Conservation (phyloP, 2,888 invertebrate genomes). For the Drosophila meridionalis region DNA sequence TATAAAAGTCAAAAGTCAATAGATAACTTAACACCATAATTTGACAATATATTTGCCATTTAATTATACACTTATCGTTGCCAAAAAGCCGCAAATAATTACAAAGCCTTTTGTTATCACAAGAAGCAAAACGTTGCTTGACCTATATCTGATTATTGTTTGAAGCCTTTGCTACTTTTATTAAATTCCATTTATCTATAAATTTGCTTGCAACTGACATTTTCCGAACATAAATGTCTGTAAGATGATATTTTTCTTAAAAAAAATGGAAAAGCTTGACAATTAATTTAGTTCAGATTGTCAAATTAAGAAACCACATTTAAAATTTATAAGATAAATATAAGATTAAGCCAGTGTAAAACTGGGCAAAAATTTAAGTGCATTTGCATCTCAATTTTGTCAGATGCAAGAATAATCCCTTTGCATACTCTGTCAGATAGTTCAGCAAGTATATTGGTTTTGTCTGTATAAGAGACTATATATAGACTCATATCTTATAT, state of each 20-base stretch:
- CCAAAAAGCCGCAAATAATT: neutral
- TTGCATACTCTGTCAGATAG: neutral
- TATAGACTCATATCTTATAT: neutral
- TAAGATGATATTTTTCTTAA: neutral
- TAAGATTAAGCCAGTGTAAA: neutral
- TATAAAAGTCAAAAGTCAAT: constrained; percentile 38
- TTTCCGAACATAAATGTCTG: neutral
- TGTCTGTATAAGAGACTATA: neutral
- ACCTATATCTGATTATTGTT: neutral
- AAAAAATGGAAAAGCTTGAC: neutral
- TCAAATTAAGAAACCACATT: neutral
- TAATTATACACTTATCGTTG: constrained; percentile 7
- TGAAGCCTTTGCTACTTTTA: neutral
- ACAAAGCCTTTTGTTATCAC: neutral
- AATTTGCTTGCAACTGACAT: neutral
- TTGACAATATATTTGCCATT: constrained; percentile 19
- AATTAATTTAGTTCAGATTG: neutral
- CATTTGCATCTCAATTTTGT: neutral
- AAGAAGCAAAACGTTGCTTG: neutral
- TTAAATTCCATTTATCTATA: neutral
- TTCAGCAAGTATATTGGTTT: neutral
- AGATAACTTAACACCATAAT: constrained; percentile 20
- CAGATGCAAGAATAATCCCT: neutral
- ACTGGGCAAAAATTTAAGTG: neutral
- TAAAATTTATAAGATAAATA: neutral